Percentiles rank a stretch among this genome's conserved stretches.
Conservation (phyloP, 2,113 vertebrate species). For the Mustelus asterias region DNA sequence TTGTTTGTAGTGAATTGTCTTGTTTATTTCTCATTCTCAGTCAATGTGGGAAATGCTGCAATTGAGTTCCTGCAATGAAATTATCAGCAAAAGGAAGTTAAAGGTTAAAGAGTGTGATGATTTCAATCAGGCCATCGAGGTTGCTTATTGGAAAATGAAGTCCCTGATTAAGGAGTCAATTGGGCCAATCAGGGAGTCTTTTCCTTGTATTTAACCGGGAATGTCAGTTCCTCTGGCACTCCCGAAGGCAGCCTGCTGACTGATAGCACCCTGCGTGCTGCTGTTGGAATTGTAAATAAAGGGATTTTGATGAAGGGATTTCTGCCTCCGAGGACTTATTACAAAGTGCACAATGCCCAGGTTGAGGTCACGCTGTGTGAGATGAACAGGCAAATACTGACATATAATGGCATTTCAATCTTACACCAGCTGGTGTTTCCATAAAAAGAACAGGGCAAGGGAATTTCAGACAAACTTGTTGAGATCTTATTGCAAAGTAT, state of each 20-base stretch:
- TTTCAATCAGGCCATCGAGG: too few relatives aligned
- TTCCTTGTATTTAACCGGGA: too few relatives aligned
- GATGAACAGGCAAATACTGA: neutral
- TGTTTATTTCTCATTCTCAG: neutral
- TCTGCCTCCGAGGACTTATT: too few relatives aligned
- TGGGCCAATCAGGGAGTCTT: too few relatives aligned
- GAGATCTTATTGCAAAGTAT: neutral
- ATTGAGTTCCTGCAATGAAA: neutral
- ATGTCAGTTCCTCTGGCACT: too few relatives aligned
- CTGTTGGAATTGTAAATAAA: too few relatives aligned
- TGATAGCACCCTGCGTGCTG: too few relatives aligned
- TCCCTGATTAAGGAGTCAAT: too few relatives aligned
- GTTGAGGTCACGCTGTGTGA: neutral
- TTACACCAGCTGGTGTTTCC: neutral
- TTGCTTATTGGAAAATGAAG: too few relatives aligned
- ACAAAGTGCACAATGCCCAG: neutral
- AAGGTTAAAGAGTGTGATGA: neutral
- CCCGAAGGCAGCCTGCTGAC: too few relatives aligned
- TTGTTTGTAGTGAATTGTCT: neutral
- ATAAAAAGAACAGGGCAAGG: neutral
- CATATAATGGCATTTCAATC: neutral
- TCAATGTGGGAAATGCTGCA: neutral
- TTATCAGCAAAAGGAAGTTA: neutral
- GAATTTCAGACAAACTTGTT: neutral
- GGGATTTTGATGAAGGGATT: too few relatives aligned